Evolutionary conservation across 1,140 invertebrate genomes (phyloP).

Genomic region (Atta texana): DNA sequence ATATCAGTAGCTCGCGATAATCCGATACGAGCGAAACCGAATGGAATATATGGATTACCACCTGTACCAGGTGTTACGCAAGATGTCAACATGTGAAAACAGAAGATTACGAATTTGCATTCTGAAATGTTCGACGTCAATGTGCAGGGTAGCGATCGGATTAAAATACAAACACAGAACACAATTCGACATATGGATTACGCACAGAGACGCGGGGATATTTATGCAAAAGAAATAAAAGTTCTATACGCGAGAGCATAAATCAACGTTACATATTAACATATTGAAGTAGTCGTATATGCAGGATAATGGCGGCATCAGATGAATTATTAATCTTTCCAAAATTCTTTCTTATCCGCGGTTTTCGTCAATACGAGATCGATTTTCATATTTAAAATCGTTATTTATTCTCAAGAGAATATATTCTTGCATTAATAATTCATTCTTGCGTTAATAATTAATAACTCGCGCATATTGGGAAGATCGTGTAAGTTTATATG

Average conservation of each 20-base stretch:
- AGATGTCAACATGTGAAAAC: constrained; percentile 44
- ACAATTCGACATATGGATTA: constrained; percentile 49
- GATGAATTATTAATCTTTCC: constrained; percentile 1
- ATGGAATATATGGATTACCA: constrained; percentile 36
- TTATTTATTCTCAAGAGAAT: constrained; percentile 4
- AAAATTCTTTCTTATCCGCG: constrained; percentile 20
- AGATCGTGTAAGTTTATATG: constrained; percentile 2
- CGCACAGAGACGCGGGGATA: neutral
- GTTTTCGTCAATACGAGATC: neutral
- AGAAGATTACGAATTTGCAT: constrained; percentile 59
- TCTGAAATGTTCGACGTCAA: constrained; percentile 15
- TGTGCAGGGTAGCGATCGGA: constrained; percentile 20
- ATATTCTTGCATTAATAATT: constrained; percentile 21
- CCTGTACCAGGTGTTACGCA: constrained; percentile 9
- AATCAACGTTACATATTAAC: constrained; percentile 39
- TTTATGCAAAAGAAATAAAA: constrained; percentile 17
- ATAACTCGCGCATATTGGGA: constrained; percentile 23
- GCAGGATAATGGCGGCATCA: neutral
- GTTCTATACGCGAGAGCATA: neutral
- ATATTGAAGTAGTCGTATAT: neutral
- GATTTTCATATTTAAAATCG: constrained; percentile 37
- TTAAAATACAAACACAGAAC: constrained; percentile 34
- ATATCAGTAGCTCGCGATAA: constrained; percentile 34
- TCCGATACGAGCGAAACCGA: constrained; percentile 16
- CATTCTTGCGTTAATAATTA: constrained; percentile 11